Conservation (phyloP, 2,888 invertebrate genomes). For the Zhengitettix transpicula region DNA sequence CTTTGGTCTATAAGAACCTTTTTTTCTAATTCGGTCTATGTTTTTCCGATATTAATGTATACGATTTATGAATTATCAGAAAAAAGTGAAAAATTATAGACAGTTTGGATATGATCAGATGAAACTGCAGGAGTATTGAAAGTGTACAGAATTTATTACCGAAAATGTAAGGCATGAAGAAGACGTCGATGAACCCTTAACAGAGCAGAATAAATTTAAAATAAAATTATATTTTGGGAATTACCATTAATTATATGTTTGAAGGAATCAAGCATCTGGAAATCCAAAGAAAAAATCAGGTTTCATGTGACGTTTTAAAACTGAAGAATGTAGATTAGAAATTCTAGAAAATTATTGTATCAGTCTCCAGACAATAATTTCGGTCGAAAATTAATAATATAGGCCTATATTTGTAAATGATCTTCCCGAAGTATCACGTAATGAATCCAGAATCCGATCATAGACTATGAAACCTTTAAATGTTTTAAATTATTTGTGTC, state of each 20-base stretch:
- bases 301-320: background rate
- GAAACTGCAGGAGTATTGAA: too few relatives aligned
- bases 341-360: background rate
- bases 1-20: too few relatives aligned
- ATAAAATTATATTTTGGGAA: background rate
- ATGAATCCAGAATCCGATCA: background rate
- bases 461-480: background rate
- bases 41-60: too few relatives aligned
- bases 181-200: too few relatives aligned
- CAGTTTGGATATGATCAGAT: too few relatives aligned
- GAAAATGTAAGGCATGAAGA: too few relatives aligned
- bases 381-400: background rate
- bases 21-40: too few relatives aligned
- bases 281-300: background rate
- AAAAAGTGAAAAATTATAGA: too few relatives aligned
- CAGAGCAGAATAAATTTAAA: too few relatives aligned
- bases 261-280: background rate
- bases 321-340: background rate
- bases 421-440: background rate
- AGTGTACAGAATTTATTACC: too few relatives aligned
- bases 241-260: background rate
- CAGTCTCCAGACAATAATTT: background rate
- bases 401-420: background rate
- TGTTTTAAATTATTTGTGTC: conserved; percentile 1
- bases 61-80: too few relatives aligned